These are phyloP conservation scores for Oreochromis grahami DNA, from an alignment of 2,797 vertebrate genomes.

Conservation along the genomic window DNA sequence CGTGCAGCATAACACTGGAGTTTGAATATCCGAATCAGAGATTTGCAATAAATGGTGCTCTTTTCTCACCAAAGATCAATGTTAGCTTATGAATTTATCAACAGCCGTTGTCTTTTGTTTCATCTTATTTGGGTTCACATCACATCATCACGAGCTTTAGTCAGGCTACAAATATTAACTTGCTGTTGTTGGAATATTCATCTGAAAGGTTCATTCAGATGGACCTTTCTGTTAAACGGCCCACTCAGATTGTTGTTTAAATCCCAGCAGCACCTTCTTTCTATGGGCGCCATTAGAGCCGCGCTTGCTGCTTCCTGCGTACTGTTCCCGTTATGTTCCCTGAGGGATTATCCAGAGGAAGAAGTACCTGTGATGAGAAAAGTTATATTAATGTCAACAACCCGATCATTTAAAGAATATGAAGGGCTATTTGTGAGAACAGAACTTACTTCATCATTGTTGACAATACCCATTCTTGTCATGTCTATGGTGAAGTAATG, in stretches of 20 bases:
- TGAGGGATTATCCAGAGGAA: constrained; percentile 88
- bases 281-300: constrained; percentile 45
- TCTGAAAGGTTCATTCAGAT: not conserved
- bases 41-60: constrained; percentile 81
- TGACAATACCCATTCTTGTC: constrained; percentile 87
- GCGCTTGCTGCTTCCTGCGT: constrained; percentile 73
- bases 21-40: constrained; percentile 59
- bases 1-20: constrained; percentile 69
- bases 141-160: not conserved
- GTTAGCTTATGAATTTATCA: not conserved
- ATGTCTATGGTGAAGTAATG: constrained; percentile 91
- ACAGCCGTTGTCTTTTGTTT: not conserved
- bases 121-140: not conserved
- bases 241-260: not conserved
- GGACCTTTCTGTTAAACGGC: not conserved
- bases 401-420: not conserved
- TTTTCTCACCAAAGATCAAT: constrained; percentile 72
- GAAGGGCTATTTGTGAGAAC: fast-evolving
- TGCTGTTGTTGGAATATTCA: not conserved
- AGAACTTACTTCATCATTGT: constrained; percentile 87
- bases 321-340: constrained; percentile 91
- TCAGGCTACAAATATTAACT: not conserved
- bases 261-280: not conserved
- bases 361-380: constrained; percentile 78
- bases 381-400: not conserved